Evolutionary conservation across 2,888 invertebrate genomes (phyloP).

Genomic region (Dinocampus coccinellae): DNA sequence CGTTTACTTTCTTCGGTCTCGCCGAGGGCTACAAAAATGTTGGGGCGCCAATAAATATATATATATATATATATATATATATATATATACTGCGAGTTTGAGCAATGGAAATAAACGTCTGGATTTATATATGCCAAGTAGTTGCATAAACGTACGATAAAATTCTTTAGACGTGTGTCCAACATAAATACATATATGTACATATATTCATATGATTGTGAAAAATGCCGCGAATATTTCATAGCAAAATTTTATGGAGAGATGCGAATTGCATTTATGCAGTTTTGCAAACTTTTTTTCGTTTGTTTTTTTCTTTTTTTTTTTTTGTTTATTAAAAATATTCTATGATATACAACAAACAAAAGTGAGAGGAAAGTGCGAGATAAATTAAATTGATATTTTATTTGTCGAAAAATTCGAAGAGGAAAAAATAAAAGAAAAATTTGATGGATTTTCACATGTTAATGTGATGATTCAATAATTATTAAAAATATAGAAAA

Average conservation of each 20-base stretch:
- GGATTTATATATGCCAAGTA: constrained; percentile 27
- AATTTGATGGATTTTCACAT: too few species aligned
- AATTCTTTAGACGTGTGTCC: constrained; percentile 27
- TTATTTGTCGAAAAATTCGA: too few species aligned
- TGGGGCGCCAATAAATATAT: background rate
- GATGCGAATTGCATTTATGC: background rate
- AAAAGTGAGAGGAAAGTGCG: too few species aligned
- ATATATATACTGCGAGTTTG: background rate
- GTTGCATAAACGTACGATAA: constrained; percentile 20
- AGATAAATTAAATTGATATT: too few species aligned
- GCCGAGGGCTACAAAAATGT: constrained; percentile 1
- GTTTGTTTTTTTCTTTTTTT: too few species aligned
- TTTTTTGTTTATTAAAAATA: background rate
- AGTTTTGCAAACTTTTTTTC: background rate
- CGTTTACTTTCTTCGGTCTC: constrained; percentile 5
- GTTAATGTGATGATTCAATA: too few species aligned
- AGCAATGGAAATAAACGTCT: constrained; percentile 31
- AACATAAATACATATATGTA: constrained; percentile 4
- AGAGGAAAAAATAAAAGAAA: too few species aligned
- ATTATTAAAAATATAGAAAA: too few species aligned
- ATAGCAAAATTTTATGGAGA: constrained; percentile 17
- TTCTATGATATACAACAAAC: background rate
- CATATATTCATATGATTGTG: background rate
- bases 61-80: background rate
- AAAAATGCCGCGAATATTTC: background rate